Base-by-base conservation (phyloP, 2,888 invertebrate genomes). In the Proisotoma minuta region DNA sequence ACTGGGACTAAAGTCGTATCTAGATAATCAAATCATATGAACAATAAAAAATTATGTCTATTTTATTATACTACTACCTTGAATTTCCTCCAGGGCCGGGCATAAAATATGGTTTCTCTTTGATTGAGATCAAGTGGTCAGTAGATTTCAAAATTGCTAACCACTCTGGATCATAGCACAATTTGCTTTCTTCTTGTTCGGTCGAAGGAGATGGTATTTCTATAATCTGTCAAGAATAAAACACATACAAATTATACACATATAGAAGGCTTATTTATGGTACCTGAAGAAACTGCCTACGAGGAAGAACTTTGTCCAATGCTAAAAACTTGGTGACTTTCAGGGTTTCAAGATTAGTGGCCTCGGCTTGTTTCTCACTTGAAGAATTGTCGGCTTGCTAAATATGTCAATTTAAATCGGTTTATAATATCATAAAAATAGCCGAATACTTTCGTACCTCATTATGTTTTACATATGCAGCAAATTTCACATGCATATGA, bases 401-500 rank as follows among this genome's bases (percentile, higher is more conserved):
- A n/a, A n/a, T n/a, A n/a, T n/a, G n/a, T n/a, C n/a, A n/a, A n/a
- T n/a, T n/a, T n/a, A n/a, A n/a, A n/a, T n/a, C n/a, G n/a, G n/a
- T n/a, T n/a, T n/a, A n/a, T n/a, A n/a, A 49, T 51, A 28, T 28
- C 24, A 4, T 51, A 22, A 23, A 10, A 51, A 8, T 15, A 20
- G 62, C 12, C 43, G 20, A 43, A 8, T 83, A 78, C 26, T 82
- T 79, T 15, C n/a, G 18, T 5, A 43, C 27, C 10, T 24, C 18
- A 26, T 4, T 26, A 77, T 96, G 94, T 34, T 85, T 83, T 3
- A 98, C 85, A 2, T 92, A 73, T 0, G 97, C 98, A 12, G 90
- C 86, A 81, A 96, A 99, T 79, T 94, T 91, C 74, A 91, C 91
- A 79, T 99, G 99, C 69, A 99, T 81, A 82, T 99, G 99, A 28